phyloP scores from a whole-genome alignment of 2,797 vertebrate species.

The Pseudochirops corinnae region DNA sequence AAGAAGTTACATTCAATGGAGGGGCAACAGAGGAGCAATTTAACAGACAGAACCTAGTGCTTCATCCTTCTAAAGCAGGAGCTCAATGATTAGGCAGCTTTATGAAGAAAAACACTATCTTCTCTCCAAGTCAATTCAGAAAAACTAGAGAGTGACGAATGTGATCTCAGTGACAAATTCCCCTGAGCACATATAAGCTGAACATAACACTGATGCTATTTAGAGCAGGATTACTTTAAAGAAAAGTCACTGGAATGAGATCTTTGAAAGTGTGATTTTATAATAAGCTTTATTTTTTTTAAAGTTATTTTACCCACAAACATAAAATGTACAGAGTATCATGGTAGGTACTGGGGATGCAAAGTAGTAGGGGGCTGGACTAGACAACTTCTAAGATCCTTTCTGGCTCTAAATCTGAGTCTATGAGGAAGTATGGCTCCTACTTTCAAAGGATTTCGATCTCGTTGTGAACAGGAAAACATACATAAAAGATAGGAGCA shows the following conservation, averaged over 20 bases:
- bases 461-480: not conserved
- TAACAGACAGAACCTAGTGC: constrained; percentile 40
- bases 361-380: not conserved
- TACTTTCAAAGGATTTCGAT: not conserved
- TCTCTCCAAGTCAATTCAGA: constrained; percentile 34
- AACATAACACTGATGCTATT: not conserved
- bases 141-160: constrained; percentile 37
- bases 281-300: too few relatives aligned
- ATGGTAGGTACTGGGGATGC: not conserved
- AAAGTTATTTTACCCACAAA: not conserved
- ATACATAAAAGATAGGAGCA: not conserved
- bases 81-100: not conserved
- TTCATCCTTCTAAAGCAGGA: constrained; percentile 31
- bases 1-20: constrained; percentile 45
- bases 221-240: not conserved
- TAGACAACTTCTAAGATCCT: too few relatives aligned
- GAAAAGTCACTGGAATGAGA: not conserved
- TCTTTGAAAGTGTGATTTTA: not conserved
- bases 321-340: too few relatives aligned
- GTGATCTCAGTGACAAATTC: not conserved
- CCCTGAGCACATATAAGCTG: not conserved
- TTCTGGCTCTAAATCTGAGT: too few relatives aligned
- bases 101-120: not conserved
- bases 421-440: not conserved
- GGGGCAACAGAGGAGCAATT: constrained; percentile 11